Percentiles rank a stretch among this genome's conserved stretches.
Conservation (phyloP, 2,888 invertebrate species). For the Melitaea athalia region DNA sequence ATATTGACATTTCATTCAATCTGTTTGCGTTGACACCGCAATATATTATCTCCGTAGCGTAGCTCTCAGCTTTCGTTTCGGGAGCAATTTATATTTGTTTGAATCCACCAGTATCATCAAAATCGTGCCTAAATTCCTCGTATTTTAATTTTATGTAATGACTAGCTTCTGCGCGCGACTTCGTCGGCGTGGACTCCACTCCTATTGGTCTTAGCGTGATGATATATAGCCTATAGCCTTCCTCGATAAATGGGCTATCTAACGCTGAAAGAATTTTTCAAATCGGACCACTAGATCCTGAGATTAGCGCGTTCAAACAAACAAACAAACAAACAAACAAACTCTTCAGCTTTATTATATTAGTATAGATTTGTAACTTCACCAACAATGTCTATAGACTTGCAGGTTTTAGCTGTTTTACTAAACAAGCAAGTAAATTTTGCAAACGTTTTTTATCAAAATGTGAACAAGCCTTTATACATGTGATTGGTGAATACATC, state of each 20-base stretch:
- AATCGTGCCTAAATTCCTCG: constrained; percentile 9
- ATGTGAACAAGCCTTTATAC: constrained; percentile 57
- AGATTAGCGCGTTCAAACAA: too few species aligned
- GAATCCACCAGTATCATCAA: constrained; percentile 18
- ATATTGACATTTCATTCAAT: constrained; percentile 24
- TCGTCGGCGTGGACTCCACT: too few species aligned
- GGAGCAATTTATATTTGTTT: constrained; percentile 26
- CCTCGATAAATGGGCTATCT: too few species aligned
- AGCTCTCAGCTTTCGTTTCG: constrained; percentile 21
- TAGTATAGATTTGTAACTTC: constrained; percentile 40
- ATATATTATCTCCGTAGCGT: constrained; percentile 23
- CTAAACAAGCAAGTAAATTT: constrained; percentile 60
- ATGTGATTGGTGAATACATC: constrained; percentile 16
- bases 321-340: too few species aligned
- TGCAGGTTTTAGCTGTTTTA: constrained; percentile 36
- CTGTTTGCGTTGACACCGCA: constrained; percentile 29
- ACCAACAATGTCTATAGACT: constrained; percentile 11
- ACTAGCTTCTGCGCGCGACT: constrained; percentile 11
- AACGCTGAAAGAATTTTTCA: too few species aligned
- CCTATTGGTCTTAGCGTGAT: too few species aligned
- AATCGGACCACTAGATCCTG: too few species aligned
- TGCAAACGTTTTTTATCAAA: constrained; percentile 66
- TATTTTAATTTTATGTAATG: constrained; percentile 7
- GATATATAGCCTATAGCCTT: too few species aligned
- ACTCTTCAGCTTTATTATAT: too few species aligned